Percentiles rank a stretch among this genome's conserved stretches.
Conservation (phyloP, 2,888 invertebrate species). For the Andricus quercusramuli region DNA sequence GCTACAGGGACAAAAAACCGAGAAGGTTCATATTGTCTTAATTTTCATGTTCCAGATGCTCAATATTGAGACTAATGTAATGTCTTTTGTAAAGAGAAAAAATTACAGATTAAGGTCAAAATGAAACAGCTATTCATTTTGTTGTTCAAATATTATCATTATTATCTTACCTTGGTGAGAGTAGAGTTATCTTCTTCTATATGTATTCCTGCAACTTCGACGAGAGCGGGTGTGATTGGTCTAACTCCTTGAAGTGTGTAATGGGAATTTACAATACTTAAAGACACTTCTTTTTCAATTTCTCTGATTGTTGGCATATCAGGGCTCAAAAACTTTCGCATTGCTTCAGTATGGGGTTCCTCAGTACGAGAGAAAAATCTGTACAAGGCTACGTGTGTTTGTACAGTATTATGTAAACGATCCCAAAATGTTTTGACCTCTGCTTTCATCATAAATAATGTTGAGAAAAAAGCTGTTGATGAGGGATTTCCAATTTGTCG, state of each 20-base stretch:
- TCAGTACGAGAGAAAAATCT: conserved; percentile 50
- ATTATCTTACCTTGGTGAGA: conserved; percentile 53
- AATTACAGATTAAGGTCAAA: too few species aligned
- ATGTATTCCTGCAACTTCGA: conserved; percentile 81
- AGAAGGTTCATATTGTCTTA: too few species aligned
- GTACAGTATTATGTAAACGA: conserved; percentile 57
- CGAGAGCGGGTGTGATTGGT: conserved; percentile 78
- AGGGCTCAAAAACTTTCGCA: conserved; percentile 40
- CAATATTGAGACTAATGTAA: too few species aligned
- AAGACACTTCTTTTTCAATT: conserved; percentile 78
- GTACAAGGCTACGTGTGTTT: neutral
- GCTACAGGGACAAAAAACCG: too few species aligned
- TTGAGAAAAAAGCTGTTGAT: conserved; percentile 55
- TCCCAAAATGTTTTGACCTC: conserved; percentile 58
- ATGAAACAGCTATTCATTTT: too few species aligned
- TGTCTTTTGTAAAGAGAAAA: too few species aligned
- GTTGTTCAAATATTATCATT: too few species aligned
- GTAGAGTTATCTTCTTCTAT: conserved; percentile 69
- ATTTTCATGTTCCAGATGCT: too few species aligned
- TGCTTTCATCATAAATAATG: neutral
- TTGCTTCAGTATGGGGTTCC: conserved; percentile 59
- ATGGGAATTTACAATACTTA: conserved; percentile 80
- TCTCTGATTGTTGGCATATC: conserved; percentile 74
- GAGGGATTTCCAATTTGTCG: conserved; percentile 59
- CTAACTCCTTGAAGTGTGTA: conserved; percentile 77